These are phyloP conservation scores for Lasius platythorax DNA, from an alignment of 2,888 invertebrate genomes.

Conservation along the genomic window DNA sequence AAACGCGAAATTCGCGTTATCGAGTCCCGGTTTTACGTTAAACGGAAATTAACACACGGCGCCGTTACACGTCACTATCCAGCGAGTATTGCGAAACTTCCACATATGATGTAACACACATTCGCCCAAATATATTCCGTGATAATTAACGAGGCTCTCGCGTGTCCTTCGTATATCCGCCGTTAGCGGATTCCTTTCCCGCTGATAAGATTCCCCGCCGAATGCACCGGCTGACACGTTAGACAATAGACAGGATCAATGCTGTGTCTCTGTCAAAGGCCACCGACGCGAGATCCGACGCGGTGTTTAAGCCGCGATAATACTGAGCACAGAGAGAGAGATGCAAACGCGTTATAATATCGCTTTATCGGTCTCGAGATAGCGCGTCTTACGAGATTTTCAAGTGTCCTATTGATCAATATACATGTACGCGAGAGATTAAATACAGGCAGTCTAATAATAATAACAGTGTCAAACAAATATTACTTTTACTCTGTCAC, in stretches of 20 bases:
- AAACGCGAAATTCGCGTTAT: constrained; percentile 7
- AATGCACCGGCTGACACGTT: constrained; percentile 15
- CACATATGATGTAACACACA: neutral
- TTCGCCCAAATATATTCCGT: constrained; percentile 15
- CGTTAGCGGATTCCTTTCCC: constrained; percentile 11
- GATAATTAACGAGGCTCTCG: constrained; percentile 33
- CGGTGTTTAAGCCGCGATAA: neutral
- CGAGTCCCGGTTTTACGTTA: neutral
- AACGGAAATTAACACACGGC: constrained; percentile 36
- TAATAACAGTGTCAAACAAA: neutral
- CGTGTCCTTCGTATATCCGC: neutral
- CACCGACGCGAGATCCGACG: neutral
- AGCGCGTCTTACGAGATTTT: neutral
- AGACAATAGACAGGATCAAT: constrained; percentile 25
- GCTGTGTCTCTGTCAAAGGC: constrained; percentile 7
- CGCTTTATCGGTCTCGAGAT: neutral
- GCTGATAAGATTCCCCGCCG: constrained; percentile 15
- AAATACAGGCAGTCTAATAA: neutral
- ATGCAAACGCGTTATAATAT: neutral
- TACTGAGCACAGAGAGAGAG: neutral
- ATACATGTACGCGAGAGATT: neutral
- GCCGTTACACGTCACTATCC: neutral
- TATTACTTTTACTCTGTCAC: neutral
- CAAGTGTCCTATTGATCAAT: neutral
- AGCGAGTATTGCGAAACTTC: neutral